Conservation (phyloP, 2,797 vertebrate species). For the Tiaroga cobitis region DNA sequence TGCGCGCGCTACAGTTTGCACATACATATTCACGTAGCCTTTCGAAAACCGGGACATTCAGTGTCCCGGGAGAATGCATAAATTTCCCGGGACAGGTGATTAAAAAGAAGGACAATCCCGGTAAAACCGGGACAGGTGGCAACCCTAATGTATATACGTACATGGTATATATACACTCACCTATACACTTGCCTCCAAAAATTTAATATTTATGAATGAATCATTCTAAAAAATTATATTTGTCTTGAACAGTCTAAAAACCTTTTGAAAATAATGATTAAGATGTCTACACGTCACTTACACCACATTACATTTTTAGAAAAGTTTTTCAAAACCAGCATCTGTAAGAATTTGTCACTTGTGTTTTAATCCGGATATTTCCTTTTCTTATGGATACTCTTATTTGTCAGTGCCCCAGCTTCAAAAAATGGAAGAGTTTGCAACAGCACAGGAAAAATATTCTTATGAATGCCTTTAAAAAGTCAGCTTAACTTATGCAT, state of each 20-base stretch:
- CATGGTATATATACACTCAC: too few species aligned
- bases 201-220: background rate
- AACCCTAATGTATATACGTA: too few species aligned
- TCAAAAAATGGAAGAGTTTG: conserved; percentile 1
- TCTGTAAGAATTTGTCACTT: background rate
- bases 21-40: too few species aligned
- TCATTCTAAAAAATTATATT: background rate
- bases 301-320: background rate
- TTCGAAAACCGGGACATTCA: too few species aligned
- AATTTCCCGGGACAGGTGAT: too few species aligned
- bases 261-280: too few species aligned
- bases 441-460: background rate
- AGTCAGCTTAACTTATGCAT: background rate
- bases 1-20: too few species aligned
- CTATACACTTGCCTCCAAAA: too few species aligned
- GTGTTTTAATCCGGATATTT: background rate
- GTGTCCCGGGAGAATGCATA: too few species aligned
- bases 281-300: too few species aligned
- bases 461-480: background rate
- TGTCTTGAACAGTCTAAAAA: background rate
- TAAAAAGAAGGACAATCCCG: too few species aligned
- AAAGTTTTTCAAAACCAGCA: background rate
- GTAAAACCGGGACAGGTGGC: too few species aligned
- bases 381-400: background rate
- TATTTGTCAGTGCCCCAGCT: background rate